These are phyloP conservation scores for Macaria liturata DNA, from an alignment of 2,888 invertebrate species.

Conservation along the genomic window DNA sequence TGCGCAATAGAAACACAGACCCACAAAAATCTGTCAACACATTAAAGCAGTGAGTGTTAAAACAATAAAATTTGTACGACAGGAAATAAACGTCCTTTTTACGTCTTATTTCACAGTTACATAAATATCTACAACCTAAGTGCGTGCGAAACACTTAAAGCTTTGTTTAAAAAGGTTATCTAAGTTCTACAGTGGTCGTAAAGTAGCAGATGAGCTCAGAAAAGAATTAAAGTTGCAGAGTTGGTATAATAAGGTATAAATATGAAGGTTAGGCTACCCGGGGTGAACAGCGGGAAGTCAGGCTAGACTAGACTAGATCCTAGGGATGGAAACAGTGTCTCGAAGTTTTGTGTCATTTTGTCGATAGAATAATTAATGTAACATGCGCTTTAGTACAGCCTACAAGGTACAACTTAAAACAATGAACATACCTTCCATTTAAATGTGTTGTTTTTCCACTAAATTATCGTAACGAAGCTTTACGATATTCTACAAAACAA, in stretches of 20 bases:
- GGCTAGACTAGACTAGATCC: too few relatives aligned
- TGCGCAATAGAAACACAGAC: slow-evolving; percentile 11
- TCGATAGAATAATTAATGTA: too few relatives aligned
- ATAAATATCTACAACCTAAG: slow-evolving; percentile 20
- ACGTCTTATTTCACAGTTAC: slow-evolving; percentile 8
- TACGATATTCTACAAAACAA: too few relatives aligned
- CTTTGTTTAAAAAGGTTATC: slow-evolving; percentile 30
- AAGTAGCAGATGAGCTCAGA: slow-evolving; percentile 32
- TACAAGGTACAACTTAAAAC: too few relatives aligned
- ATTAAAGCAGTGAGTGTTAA: slow-evolving; percentile 18
- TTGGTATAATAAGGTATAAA: slow-evolving; percentile 59
- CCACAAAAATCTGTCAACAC: slow-evolving; percentile 12
- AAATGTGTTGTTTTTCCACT: too few relatives aligned
- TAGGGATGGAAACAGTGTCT: too few relatives aligned
- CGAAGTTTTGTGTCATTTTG: too few relatives aligned
- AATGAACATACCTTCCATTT: too few relatives aligned
- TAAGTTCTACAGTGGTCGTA: slow-evolving; percentile 33
- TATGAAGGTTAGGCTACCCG: slow-evolving; percentile 49
- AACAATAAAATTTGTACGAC: slow-evolving; percentile 15
- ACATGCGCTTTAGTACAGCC: too few relatives aligned
- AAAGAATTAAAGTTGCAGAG: slow-evolving; percentile 42
- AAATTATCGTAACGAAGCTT: too few relatives aligned
- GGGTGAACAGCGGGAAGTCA: background rate
- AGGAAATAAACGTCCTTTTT: slow-evolving; percentile 9
- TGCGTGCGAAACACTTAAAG: slow-evolving; percentile 20